These are phyloP conservation scores for Aromia moschata DNA, from an alignment of 2,888 invertebrate genomes.

Conservation along the genomic window DNA sequence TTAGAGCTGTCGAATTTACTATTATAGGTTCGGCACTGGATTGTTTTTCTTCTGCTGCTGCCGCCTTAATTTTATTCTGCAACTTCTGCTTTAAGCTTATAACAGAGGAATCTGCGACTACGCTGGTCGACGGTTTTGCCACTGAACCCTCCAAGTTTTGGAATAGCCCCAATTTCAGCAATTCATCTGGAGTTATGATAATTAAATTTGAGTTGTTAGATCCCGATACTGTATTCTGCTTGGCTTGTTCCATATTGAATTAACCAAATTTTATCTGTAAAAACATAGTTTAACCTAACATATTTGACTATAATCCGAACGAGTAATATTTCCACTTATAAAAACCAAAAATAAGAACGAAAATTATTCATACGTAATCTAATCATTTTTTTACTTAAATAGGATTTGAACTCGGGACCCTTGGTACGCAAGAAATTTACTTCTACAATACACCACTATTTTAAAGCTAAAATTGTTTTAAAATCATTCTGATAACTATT, in stretches of 20 bases:
- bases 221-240: too few species aligned
- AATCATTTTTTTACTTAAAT: background rate
- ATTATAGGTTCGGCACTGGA: too few species aligned
- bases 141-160: background rate
- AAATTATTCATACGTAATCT: background rate
- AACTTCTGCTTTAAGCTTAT: background rate
- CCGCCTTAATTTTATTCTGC: background rate
- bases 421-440: slow-evolving; percentile 1
- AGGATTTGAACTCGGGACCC: slow-evolving; percentile 17
- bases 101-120: background rate
- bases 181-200: slow-evolving; percentile 25
- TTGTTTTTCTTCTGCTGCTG: too few species aligned
- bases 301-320: too few species aligned
- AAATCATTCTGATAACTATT: too few species aligned
- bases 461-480: too few species aligned
- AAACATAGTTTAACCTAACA: too few species aligned
- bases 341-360: background rate
- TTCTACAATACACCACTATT: background rate
- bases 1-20: too few species aligned
- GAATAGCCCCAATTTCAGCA: slow-evolving; percentile 19
- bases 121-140: background rate
- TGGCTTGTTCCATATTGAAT: background rate
- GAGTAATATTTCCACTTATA: too few species aligned
- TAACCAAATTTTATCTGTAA: background rate
- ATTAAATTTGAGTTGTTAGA: slow-evolving; percentile 16